These are phyloP conservation scores for Forbesichthys papilliferus DNA, from an alignment of 2,113 vertebrate species.

Conservation along the genomic window DNA sequence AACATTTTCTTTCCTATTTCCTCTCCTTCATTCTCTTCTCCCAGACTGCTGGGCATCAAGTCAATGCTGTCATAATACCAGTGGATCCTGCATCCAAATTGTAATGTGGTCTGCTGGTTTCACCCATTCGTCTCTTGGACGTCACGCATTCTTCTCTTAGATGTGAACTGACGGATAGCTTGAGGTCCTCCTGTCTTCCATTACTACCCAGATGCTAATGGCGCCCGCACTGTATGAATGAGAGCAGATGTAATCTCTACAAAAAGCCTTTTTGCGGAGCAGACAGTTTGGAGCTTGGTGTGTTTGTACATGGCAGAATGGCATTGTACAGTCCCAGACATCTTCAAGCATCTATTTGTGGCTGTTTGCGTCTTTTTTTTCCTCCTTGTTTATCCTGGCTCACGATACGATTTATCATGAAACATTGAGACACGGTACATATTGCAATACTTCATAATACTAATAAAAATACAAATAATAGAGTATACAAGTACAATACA, in stretches of 20 bases:
- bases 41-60: conserved; percentile 27
- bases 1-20: conserved; percentile 58
- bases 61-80: conserved; percentile 69
- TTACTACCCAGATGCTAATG: conserved; percentile 75
- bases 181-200: conserved; percentile 70
- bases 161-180: conserved; percentile 70
- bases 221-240: conserved; percentile 67
- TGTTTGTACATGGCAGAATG: conserved; percentile 24
- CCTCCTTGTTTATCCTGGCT: too few relatives aligned
- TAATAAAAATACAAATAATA: too few relatives aligned
- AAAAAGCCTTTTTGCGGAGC: conserved; percentile 62
- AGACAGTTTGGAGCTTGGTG: conserved; percentile 52
- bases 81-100: conserved; percentile 72
- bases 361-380: too few relatives aligned
- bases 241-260: conserved; percentile 67
- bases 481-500: too few relatives aligned
- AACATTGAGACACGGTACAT: too few relatives aligned
- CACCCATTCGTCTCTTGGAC: conserved; percentile 61
- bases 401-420: too few relatives aligned
- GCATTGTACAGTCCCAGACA: too few relatives aligned
- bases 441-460: too few relatives aligned
- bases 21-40: not conserved
- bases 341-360: too few relatives aligned
- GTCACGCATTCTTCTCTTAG: conserved; percentile 69
- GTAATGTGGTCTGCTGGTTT: conserved; percentile 68